Evolutionary conservation across 2,113 vertebrate species (phyloP).

Genomic region (Climacteris rufus): DNA sequence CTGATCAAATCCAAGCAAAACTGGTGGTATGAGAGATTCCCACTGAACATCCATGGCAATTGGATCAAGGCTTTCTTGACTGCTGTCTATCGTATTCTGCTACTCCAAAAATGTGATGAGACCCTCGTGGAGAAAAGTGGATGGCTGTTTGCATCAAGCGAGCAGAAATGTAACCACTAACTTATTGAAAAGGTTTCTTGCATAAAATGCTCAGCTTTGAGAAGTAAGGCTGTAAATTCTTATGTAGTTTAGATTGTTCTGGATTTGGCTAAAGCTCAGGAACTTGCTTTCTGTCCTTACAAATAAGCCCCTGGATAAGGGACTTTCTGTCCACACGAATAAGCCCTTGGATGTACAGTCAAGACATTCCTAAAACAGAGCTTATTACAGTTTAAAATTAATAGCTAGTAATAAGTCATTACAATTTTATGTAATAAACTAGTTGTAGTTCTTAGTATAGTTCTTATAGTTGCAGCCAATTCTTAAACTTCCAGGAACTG

Average conservation of each 20-base stretch:
- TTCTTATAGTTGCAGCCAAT: not conserved
- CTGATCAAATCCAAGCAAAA: not conserved
- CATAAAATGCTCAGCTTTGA: not conserved
- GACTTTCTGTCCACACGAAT: not conserved
- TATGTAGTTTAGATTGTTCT: not conserved
- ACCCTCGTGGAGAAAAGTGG: not conserved
- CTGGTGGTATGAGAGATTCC: not conserved
- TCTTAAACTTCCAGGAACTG: slow-evolving; percentile 52
- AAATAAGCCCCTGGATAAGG: not conserved
- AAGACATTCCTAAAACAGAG: not conserved
- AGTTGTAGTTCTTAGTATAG: not conserved
- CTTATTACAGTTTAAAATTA: not conserved
- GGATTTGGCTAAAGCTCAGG: not conserved
- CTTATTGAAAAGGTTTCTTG: not conserved
- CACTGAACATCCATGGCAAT: not conserved
- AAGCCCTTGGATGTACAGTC: not conserved
- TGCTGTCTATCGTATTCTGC: not conserved
- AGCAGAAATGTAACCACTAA: not conserved
- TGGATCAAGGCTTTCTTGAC: not conserved
- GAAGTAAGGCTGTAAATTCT: not conserved
- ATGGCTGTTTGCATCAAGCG: not conserved
- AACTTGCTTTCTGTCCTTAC: not conserved
- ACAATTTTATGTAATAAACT: slow-evolving; percentile 5
- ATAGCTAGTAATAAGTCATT: not conserved
- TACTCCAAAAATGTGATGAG: not conserved